A percentile compares a stretch with the other conserved stretches of the same genome.
Evolutionary conservation across 2,797 vertebrate genomes (phyloP).

Genomic region (Chromis chromis): DNA sequence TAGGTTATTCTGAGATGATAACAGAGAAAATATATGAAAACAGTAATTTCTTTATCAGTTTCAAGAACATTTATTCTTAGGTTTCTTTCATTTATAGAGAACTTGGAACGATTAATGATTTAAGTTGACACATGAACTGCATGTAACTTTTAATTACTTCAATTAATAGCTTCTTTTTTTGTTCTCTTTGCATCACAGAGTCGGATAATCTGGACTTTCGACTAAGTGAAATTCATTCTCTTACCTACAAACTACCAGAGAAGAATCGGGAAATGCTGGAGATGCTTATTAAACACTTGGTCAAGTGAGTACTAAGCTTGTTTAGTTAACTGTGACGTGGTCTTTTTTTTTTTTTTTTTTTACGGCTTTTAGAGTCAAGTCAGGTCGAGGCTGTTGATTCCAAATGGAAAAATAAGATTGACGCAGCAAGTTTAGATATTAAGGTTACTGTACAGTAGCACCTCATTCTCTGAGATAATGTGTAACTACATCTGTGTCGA

Average conservation of each 20-base stretch:
- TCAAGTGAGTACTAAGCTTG: slow-evolving; percentile 86
- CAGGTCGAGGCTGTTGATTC: no score
- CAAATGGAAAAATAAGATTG: no score
- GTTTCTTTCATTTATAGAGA: not conserved
- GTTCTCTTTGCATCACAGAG: slow-evolving; percentile 81
- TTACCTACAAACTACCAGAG: slow-evolving; percentile 95
- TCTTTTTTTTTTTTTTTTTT: not conserved
- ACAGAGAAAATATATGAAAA: not conserved
- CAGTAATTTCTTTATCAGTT: not conserved
- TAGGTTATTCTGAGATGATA: not conserved
- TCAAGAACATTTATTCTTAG: not conserved
- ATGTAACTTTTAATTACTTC: not conserved
- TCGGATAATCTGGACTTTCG: slow-evolving; percentile 94
- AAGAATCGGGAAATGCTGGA: slow-evolving; percentile 95
- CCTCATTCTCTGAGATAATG: slow-evolving; percentile 8
- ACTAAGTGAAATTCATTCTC: slow-evolving; percentile 92
- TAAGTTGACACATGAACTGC: no score
- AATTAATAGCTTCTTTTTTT: slow-evolving; percentile 13
- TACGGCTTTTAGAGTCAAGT: not conserved
- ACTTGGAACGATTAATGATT: no score
- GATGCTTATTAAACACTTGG: slow-evolving; percentile 93
- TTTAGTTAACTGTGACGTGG: not conserved
- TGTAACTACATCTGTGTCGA: slow-evolving; percentile 1
- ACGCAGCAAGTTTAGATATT: no score
- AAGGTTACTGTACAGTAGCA: no score